These are phyloP conservation scores for Folsomia candida DNA, from an alignment of 2,888 invertebrate genomes.

Conservation along the genomic window DNA sequence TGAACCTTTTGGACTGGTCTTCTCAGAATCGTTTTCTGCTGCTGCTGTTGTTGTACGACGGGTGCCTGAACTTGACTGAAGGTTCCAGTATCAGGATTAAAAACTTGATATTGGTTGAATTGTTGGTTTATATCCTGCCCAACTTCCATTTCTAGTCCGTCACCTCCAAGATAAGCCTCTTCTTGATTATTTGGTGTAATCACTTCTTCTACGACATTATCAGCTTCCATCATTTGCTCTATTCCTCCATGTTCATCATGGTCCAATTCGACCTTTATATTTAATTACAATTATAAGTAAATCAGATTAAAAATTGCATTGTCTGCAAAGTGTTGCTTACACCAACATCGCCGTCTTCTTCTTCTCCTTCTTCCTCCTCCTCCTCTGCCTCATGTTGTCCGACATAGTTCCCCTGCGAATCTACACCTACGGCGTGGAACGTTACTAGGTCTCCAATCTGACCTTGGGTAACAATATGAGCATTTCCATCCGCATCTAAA, in stretches of 20 bases:
- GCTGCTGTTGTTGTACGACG: conserved; percentile 3
- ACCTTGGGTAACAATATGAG: conserved; percentile 33
- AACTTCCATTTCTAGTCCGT: conserved; percentile 18
- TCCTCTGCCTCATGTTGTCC: conserved; percentile 22
- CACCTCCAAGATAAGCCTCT: conserved; percentile 31
- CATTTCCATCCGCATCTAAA: conserved; percentile 40
- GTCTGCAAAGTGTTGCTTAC: not conserved
- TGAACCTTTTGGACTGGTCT: conserved; percentile 10
- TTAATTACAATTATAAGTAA: not conserved
- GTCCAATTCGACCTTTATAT: not conserved
- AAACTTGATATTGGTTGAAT: conserved; percentile 45
- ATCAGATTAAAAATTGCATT: not conserved
- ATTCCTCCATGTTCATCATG: conserved; percentile 29
- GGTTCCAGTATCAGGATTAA: conserved; percentile 49
- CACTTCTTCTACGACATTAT: conserved; percentile 48
- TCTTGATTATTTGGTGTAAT: conserved; percentile 34
- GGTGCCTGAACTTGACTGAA: conserved; percentile 37
- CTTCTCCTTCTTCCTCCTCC: conserved; percentile 30
- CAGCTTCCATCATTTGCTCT: conserved; percentile 47
- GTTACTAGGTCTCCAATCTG: conserved; percentile 48
- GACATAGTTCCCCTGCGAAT: conserved; percentile 46
- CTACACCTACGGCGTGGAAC: conserved; percentile 42
- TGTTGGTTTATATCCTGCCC: conserved; percentile 34
- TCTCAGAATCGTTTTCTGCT: not conserved
- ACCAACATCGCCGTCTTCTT: not conserved